These are phyloP conservation scores for Gryllus bimaculatus DNA, from an alignment of 1,140 invertebrate genomes.

Conservation along the genomic window DNA sequence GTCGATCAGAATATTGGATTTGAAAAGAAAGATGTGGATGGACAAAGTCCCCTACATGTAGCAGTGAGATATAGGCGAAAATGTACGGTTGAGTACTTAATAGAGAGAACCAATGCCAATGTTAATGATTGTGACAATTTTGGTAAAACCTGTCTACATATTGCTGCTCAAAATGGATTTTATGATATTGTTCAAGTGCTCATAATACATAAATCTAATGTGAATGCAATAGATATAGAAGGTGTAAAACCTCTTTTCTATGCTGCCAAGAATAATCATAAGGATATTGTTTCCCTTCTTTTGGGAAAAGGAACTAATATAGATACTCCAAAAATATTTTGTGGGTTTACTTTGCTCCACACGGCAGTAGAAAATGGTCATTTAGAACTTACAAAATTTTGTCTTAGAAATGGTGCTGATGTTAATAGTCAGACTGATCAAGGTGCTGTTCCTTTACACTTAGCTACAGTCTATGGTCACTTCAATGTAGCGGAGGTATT, in stretches of 20 bases:
- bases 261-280: slow-evolving; percentile 6
- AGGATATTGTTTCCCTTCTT: slow-evolving; percentile 3
- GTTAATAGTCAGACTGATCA: slow-evolving; percentile 18
- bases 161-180: neutral
- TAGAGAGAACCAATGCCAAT: neutral
- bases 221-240: neutral
- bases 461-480: neutral
- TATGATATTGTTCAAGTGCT: neutral
- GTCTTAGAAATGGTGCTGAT: slow-evolving; percentile 19
- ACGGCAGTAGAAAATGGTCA: slow-evolving; percentile 18
- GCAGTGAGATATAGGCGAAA: slow-evolving; percentile 11
- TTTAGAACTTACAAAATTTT: slow-evolving; percentile 20
- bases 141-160: neutral
- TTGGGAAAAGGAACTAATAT: neutral
- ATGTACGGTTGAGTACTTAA: neutral
- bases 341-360: slow-evolving; percentile 19
- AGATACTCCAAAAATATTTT: slow-evolving; percentile 15
- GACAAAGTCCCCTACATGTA: slow-evolving; percentile 12
- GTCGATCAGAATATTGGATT: slow-evolving; percentile 20
- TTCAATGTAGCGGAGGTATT: slow-evolving; percentile 15
- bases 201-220: neutral
- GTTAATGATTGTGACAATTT: neutral
- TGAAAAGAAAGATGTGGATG: slow-evolving; percentile 21
- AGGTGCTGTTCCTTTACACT: neutral
- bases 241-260: neutral